Evolutionary conservation across 2,797 vertebrate genomes (phyloP).

Genomic region (Chaenodraco wilsoni): DNA sequence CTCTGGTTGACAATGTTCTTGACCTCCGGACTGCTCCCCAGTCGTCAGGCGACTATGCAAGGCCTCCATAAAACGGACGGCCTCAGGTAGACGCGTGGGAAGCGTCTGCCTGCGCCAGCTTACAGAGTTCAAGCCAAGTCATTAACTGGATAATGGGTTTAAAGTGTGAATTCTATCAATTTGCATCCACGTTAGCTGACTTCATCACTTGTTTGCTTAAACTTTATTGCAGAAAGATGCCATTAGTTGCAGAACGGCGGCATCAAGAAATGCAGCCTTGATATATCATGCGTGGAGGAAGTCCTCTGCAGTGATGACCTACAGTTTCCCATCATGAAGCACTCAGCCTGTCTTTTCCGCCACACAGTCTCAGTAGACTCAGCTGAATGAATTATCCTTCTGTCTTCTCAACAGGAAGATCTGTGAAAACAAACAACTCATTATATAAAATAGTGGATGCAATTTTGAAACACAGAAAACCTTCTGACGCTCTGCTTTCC

Average conservation of each 20-base stretch:
- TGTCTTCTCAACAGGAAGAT: conserved; percentile 53
- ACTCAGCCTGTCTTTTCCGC: conserved; percentile 38
- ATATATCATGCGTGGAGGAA: conserved; percentile 47
- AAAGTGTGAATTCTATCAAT: conserved; percentile 28
- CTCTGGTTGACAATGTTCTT: conserved; percentile 74
- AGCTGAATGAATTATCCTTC: conserved; percentile 37
- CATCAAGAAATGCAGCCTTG: conserved; percentile 40
- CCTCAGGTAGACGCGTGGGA: conserved; percentile 73
- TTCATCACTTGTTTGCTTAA: conserved; percentile 42
- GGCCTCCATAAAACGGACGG: conserved; percentile 84
- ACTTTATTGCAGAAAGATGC: conserved; percentile 37
- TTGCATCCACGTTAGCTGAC: conserved; percentile 30
- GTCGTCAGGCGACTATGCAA: conserved; percentile 76
- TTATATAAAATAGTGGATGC: conserved; percentile 33
- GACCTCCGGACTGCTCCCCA: conserved; percentile 83
- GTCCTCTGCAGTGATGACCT: conserved; percentile 46
- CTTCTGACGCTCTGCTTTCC: conserved; percentile 9
- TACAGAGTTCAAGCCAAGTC: conserved; percentile 62
- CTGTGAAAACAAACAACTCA: conserved; percentile 63
- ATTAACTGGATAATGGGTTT: conserved; percentile 57
- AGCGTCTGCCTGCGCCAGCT: conserved; percentile 73
- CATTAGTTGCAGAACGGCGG: conserved; percentile 49
- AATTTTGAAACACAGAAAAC: conserved; percentile 23
- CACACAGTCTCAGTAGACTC: conserved; percentile 34
- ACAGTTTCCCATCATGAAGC: conserved; percentile 64